Base-by-base conservation (phyloP, 2,797 vertebrate species). In the Pseudotriccus pelzelni region DNA sequence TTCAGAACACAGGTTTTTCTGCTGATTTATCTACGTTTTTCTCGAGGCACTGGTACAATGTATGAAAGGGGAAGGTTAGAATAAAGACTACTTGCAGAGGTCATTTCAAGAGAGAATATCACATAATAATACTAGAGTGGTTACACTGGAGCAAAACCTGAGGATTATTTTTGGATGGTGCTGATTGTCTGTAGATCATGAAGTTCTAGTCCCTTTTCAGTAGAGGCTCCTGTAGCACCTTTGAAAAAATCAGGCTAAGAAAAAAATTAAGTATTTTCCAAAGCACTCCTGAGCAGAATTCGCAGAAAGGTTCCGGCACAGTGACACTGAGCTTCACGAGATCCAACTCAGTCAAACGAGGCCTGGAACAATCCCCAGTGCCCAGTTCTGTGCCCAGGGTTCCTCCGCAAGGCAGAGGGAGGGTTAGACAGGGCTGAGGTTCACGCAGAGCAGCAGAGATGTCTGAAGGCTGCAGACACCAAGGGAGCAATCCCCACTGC, bases 191-290 rank as follows among this genome's bases (percentile, higher is more conserved):
- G 56, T n/a, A 80, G 69, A 83, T 87, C 87, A 64, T 47, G 62
- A 87, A 88, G 73, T 56, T 75, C 84, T 75, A 78, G 62, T 43
- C n/a, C 25, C 55, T 81, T 83, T 92, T 78, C 79, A 81, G 46
- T 10, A 87, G 36, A 86, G 55, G 53, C 5, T 87, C 36, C 62
- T 25, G 9, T 41, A 83, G 24, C 60, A 62, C 50, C 82, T 95
- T 87, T 92, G 68, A 95, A 96, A 91, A 89, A 91, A 89, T 41
- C 13, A 72, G 37, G 22, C 39, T 84, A 41, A 34, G 36, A 8
- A 64, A 82, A 84, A 81, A 81, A 47, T 24, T 25, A 91, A 82
- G 19, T 56, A 6, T 87, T 95, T 95, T 84, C 73, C 66, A 59
- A 94, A 87, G 68, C 30, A 43, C 39, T 87, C 37, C 7, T 19